Percentiles rank a stretch among this genome's conserved stretches.
Evolutionary conservation across 2,797 vertebrate genomes (phyloP).

Genomic region (Oceanodroma leucorhoa): DNA sequence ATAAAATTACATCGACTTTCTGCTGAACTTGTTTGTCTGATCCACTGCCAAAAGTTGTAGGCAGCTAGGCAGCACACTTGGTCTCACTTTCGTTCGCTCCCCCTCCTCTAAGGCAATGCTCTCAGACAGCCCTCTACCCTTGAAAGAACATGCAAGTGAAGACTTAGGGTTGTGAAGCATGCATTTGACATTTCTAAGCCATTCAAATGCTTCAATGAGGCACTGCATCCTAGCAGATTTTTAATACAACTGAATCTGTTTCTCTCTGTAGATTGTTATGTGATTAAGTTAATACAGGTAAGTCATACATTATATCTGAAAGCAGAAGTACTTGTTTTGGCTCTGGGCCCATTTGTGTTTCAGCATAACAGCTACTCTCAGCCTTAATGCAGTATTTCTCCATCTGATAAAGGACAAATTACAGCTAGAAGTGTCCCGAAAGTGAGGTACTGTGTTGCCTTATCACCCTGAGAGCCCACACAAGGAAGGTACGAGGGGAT

Average conservation of each 20-base stretch:
- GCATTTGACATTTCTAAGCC: background rate
- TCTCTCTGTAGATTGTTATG: background rate
- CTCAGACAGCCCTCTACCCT: background rate
- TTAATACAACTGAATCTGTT: background rate
- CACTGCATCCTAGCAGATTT: background rate
- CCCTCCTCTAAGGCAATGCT: conserved; percentile 20
- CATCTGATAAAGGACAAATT: background rate
- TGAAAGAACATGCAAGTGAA: background rate
- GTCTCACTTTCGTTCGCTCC: conserved; percentile 71
- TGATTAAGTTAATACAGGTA: background rate
- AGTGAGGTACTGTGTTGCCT: background rate
- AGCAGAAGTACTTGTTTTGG: background rate
- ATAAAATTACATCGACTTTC: conserved; percentile 80
- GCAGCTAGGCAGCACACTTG: conserved; percentile 70
- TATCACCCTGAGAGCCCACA: background rate
- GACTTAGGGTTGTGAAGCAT: background rate
- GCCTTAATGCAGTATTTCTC: background rate
- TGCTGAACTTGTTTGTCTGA: conserved; percentile 78
- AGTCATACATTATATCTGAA: background rate
- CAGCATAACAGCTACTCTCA: background rate
- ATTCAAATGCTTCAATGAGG: background rate
- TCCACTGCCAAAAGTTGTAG: conserved; percentile 77
- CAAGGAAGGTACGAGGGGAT: background rate
- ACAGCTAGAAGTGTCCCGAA: background rate
- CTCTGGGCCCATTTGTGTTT: background rate